Evolutionary conservation across 1,140 invertebrate genomes (phyloP).

Genomic region (Musca vetustissima): DNA sequence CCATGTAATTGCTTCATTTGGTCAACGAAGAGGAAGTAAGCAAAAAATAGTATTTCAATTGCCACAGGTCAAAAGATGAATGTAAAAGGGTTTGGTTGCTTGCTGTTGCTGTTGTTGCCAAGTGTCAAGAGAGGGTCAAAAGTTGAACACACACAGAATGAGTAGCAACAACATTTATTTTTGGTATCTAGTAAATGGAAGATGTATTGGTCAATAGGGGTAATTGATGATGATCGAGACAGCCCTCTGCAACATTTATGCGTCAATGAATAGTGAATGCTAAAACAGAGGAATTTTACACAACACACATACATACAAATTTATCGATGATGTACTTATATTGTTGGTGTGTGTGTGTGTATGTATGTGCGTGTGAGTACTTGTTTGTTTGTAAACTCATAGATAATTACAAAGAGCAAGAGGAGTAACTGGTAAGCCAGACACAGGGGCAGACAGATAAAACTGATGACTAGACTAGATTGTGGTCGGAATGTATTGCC

Average conservation of each 20-base stretch:
- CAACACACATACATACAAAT: slow-evolving; percentile 6
- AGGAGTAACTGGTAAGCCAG: not conserved
- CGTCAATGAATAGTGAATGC: slow-evolving; percentile 7
- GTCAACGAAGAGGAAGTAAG: too few relatives aligned
- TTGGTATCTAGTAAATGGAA: slow-evolving; percentile 3
- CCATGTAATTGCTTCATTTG: too few relatives aligned
- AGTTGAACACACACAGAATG: too few relatives aligned
- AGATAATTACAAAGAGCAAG: too few relatives aligned
- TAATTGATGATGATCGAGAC: slow-evolving; percentile 10
- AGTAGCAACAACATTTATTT: slow-evolving; percentile 9
- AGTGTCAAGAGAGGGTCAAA: too few relatives aligned
- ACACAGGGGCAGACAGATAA: not conserved
- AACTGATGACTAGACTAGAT: slow-evolving; percentile 21
- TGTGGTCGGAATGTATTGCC: not conserved
- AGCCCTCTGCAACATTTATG: slow-evolving; percentile 16
- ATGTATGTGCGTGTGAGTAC: too few relatives aligned
- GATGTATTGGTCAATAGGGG: not conserved
- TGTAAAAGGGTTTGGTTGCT: too few relatives aligned
- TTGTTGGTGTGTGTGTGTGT: not conserved
- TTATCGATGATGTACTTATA: not conserved
- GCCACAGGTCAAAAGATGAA: too few relatives aligned
- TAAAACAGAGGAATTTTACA: slow-evolving; percentile 1
- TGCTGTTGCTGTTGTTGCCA: too few relatives aligned
- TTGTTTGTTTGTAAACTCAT: too few relatives aligned
- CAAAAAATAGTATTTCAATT: too few relatives aligned